These are phyloP conservation scores for Lumbricus terrestris DNA, from an alignment of 2,888 invertebrate genomes.

Conservation along the genomic window DNA sequence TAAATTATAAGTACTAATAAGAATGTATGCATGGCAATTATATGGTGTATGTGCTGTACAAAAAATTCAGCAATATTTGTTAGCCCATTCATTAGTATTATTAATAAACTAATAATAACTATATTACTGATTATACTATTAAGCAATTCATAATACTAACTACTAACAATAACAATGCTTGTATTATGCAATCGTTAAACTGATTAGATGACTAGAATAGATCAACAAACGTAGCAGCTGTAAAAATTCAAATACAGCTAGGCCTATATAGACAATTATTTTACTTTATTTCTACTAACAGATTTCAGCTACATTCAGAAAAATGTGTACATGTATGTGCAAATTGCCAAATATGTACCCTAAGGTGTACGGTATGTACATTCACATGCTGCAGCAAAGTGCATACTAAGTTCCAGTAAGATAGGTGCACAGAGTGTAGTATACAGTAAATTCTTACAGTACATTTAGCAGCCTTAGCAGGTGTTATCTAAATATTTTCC, in stretches of 20 bases:
- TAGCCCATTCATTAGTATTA: background rate
- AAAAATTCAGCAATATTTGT: background rate
- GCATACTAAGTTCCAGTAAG: background rate
- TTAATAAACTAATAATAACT: background rate
- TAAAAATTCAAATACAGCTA: background rate
- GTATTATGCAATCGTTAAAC: background rate
- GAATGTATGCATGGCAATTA: background rate
- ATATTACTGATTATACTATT: background rate
- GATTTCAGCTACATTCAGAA: background rate
- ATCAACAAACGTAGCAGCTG: background rate
- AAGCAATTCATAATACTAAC: constrained; percentile 3
- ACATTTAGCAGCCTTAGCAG: background rate
- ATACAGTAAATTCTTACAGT: background rate
- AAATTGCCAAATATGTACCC: background rate
- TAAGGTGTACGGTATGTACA: background rate
- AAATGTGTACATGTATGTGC: background rate
- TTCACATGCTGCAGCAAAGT: background rate
- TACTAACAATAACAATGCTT: background rate
- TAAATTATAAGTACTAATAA: background rate
- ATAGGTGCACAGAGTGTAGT: background rate
- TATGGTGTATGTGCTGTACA: background rate
- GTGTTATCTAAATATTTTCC: background rate
- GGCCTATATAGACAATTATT: background rate
- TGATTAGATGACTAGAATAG: constrained; percentile 12
- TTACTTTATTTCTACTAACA: background rate